Evolutionary conservation across 2,113 vertebrate genomes (phyloP), one percentile per base, ranked within the genome.

Genomic region (Rhodinocichla rosea): DNA sequence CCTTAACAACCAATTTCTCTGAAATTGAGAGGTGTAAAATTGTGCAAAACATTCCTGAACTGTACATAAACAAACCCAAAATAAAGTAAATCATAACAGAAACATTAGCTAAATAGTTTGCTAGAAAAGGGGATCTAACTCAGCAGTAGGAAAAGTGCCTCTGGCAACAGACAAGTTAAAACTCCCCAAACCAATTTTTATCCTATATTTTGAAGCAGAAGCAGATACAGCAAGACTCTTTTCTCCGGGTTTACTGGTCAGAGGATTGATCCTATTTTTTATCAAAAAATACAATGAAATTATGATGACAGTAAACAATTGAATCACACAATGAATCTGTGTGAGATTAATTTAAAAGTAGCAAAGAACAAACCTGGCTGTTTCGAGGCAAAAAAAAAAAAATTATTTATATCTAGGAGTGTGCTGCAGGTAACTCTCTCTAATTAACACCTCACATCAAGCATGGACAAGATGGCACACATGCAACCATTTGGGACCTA

Each of bases 381-480:
- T 63, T 77, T 27, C 42, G 35, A 90, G 44, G 49, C 12, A 94
- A 92, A 87, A 80, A 15, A n/a, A n/a, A n/a, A n/a, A n/a, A n/a
- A n/a, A n/a, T 95, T 22, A 45, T 80, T 86, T 74, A 4, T 92
- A 68, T 56, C 27, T 90, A 77, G 52, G 32, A 40, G 27, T 69
- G 30, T 92, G 27, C 19, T 70, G 33, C n/a, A 81, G 45, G 68
- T 94, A 67, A 63, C 33, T 70, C 9, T 57, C 49, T 79, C 33
- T 88, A 88, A 94, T 90, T 95, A 93, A 86, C 47, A 77, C 85
- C 21, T 94, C 59, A 63, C 19, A 63, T 77, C 75, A 92, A 92
- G 80, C 24, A 40, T 21, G 55, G 65, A 83, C 57, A 85, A 69
- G 63, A 64, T 57, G 42, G 70, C 67, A 89, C 86, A 73, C 10